Conservation (phyloP, 2,797 vertebrate genomes). For the Lagocephalus sceleratus region DNA sequence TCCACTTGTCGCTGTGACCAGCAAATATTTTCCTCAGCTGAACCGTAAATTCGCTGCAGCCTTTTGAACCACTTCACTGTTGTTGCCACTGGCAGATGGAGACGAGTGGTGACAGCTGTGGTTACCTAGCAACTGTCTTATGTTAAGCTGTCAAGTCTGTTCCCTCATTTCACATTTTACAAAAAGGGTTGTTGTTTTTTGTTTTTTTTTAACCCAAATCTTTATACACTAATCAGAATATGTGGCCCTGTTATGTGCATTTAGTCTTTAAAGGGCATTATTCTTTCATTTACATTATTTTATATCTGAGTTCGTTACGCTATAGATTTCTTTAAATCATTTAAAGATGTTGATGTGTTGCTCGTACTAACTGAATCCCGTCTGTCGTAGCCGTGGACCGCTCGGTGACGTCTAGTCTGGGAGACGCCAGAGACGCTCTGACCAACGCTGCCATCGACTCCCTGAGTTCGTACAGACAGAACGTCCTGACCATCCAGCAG, state of each 20-base stretch:
- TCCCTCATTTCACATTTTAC: conserved; percentile 11
- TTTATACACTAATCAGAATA: too few relatives aligned
- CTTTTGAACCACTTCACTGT: conserved; percentile 29
- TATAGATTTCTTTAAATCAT: neutral
- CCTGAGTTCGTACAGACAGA: conserved; percentile 82
- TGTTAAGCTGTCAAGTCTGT: conserved; percentile 23
- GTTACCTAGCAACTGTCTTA: conserved; percentile 37
- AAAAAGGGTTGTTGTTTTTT: conserved; percentile 11
- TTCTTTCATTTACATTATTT: neutral
- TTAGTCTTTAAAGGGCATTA: neutral
- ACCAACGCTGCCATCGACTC: conserved; percentile 93
- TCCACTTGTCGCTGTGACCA: neutral
- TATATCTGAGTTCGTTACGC: neutral
- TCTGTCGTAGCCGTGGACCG: conserved; percentile 84
- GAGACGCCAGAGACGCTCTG: conserved; percentile 90
- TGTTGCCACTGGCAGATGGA: conserved; percentile 48
- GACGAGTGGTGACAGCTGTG: conserved; percentile 40
- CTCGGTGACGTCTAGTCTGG: conserved; percentile 84
- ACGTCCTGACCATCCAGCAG: conserved; percentile 87
- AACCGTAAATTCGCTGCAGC: conserved; percentile 8
- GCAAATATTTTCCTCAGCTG: conserved; percentile 1
- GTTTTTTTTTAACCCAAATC: neutral
- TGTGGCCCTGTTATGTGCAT: neutral
- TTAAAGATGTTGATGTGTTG: neutral
- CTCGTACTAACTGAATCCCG: neutral